Base-by-base conservation (phyloP, 1,140 invertebrate species). In the Nixonia krombeini region DNA sequence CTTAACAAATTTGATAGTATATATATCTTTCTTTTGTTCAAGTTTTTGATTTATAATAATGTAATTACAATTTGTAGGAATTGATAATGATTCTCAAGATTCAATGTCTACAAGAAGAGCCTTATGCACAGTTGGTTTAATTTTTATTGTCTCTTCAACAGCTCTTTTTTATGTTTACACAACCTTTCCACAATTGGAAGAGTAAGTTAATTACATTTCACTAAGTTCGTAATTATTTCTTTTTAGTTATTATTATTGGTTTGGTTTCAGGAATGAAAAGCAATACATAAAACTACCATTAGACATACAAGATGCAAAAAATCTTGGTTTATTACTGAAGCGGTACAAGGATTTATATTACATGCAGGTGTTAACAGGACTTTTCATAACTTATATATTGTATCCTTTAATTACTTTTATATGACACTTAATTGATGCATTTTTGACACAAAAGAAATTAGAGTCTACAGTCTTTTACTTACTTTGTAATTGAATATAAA, bases 311-410 rank as follows among this genome's bases (percentile, higher is more conserved):
- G 96, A 99, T 87, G 97, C 97, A 4, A 99, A 99, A 87, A 90
- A 94, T 76, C 85, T 99, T 41, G 98, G 97, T 59, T 89, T 90
- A 81, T 90, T 99, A 26, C 87, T 99, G 66, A 93, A 93, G 81
- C 87, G 90, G 71, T 99, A 99, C 80, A 99, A 97, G 86, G 95
- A 97, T 51, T 91, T 93, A 75, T 96, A 99, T 86, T 98, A 94
- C 80, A 90, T 91, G 74, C 91, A 96, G 90, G 97, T 99, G 42
- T 86, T 99, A 70, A 86, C 89, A 40, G 96, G 93, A 72, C 91
- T 98, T 57, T 94, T 96, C 76, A 85, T 95, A 49, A 91, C 92
- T n/a, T 99, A 98, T 83, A 94, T 99, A 85, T 98, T 99, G 96
- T 98, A 97, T 96, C 94, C 94, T 96, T 96, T 93, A 59, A 38